A percentile compares a stretch with the other conserved stretches of the same genome.
phyloP scores from a whole-genome alignment of 2,888 invertebrate genomes.

The Chalcosyrphus nemorum region DNA sequence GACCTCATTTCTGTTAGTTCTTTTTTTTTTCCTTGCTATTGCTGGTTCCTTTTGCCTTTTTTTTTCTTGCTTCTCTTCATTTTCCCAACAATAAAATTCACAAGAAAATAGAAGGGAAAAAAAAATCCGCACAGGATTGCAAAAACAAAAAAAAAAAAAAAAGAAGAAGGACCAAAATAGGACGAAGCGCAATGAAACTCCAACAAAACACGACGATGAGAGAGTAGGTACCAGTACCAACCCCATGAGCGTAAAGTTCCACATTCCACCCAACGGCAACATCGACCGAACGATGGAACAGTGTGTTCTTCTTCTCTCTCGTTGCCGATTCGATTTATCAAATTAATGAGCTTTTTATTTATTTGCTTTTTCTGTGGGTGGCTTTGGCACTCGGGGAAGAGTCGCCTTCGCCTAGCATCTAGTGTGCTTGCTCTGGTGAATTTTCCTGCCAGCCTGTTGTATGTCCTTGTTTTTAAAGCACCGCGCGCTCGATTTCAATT shows the following conservation, averaged over 20 bases:
- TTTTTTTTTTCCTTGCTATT: slow-evolving; percentile 44
- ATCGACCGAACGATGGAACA: slow-evolving; percentile 15
- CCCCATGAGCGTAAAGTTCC: slow-evolving; percentile 8
- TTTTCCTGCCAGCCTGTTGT: slow-evolving; percentile 71
- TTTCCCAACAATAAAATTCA: slow-evolving; percentile 67
- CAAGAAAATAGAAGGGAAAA: slow-evolving; percentile 48
- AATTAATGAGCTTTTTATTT: slow-evolving; percentile 81
- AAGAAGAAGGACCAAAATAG: slow-evolving; percentile 56
- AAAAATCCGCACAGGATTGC: slow-evolving; percentile 64
- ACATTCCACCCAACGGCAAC: slow-evolving; percentile 15
- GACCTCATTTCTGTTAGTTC: slow-evolving; percentile 68
- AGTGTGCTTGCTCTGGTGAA: slow-evolving; percentile 40
- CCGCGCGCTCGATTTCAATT: slow-evolving; percentile 59
- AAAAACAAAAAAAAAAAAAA: slow-evolving; percentile 43
- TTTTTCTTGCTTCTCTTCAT: slow-evolving; percentile 19
- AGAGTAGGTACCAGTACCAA: neutral
- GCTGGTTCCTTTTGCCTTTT: slow-evolving; percentile 17
- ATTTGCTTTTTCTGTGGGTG: slow-evolving; percentile 76
- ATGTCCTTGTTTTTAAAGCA: slow-evolving; percentile 65
- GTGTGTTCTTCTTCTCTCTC: slow-evolving; percentile 51
- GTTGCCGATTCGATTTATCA: slow-evolving; percentile 79
- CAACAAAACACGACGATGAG: slow-evolving; percentile 32
- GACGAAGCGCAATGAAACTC: slow-evolving; percentile 70
- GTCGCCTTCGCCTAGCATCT: slow-evolving; percentile 58
- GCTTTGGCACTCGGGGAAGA: no score